A percentile compares a stretch with the other conserved stretches of the same genome.
Conservation (phyloP, 2,888 invertebrate species). For the Julus scandinavius region DNA sequence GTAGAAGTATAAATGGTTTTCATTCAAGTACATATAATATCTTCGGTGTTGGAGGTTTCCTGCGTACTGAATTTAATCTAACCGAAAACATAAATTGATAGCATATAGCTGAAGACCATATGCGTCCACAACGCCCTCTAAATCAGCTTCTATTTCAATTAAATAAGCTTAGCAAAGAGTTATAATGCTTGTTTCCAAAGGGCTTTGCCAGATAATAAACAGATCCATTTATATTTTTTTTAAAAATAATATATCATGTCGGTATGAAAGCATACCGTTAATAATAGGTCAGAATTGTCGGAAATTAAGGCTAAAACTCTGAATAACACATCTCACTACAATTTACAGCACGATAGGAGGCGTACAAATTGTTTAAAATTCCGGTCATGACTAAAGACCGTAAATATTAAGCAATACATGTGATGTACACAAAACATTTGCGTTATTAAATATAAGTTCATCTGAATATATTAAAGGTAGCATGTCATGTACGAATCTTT, state of each 20-base stretch:
- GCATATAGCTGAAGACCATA: not conserved
- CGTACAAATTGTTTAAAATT: not conserved
- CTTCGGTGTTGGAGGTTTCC: not conserved
- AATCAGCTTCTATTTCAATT: conserved; percentile 2
- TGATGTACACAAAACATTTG: not conserved
- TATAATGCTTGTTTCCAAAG: not conserved
- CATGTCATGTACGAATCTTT: not conserved
- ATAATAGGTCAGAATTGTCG: not conserved
- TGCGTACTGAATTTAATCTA: not conserved
- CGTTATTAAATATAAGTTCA: not conserved
- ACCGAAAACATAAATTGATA: conserved; percentile 34
- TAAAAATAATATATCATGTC: conserved; percentile 38
- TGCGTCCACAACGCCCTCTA: conserved; percentile 9
- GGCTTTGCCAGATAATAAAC: not conserved
- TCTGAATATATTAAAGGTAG: not conserved
- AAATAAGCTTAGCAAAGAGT: conserved; percentile 26
- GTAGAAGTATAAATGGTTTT: not conserved
- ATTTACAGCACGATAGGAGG: not conserved
- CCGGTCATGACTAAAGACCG: not conserved
- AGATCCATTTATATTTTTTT: not conserved
- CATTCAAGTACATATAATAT: conserved; percentile 9
- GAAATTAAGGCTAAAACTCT: not conserved
- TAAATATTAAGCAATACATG: not conserved
- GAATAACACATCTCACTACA: not conserved
- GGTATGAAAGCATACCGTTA: not conserved